Evolutionary conservation across 2,113 vertebrate genomes (phyloP).

Genomic region (Gymnobelideus leadbeateri): DNA sequence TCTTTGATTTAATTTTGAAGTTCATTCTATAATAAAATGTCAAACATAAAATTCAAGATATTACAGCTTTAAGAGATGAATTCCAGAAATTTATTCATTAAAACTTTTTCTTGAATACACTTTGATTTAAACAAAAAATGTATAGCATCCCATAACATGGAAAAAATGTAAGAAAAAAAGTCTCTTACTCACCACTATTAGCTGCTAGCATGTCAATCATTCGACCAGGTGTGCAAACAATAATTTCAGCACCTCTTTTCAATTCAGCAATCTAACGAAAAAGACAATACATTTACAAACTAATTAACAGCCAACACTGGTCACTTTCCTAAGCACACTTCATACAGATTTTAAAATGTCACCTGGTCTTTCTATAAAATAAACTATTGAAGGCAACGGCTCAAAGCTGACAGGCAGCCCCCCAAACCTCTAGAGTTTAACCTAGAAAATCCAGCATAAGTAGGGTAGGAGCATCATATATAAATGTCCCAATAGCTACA

Average conservation of each 20-base stretch:
- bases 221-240: conserved; percentile 98
- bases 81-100: conserved; percentile 76
- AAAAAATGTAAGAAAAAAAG: conserved; percentile 72
- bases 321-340: conserved; percentile 13
- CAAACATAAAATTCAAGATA: conserved; percentile 71
- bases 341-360: conserved; percentile 43
- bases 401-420: neutral
- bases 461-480: neutral
- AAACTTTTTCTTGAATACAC: conserved; percentile 77
- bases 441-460: neutral
- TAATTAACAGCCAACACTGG: conserved; percentile 7
- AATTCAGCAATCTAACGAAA: conserved; percentile 95
- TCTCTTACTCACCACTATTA: conserved; percentile 94
- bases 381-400: neutral
- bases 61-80: conserved; percentile 86
- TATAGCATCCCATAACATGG: conserved; percentile 50
- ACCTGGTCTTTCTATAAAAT: neutral
- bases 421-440: neutral
- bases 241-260: conserved; percentile 99
- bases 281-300: conserved; percentile 48
- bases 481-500: neutral
- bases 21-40: conserved; percentile 22
- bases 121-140: conserved; percentile 80
- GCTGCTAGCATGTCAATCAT: conserved; percentile 99
- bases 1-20: neutral